These are phyloP conservation scores for Diacarnus erythraeanus DNA, from an alignment of 37 sponge, comb jelly and placozoan genomes.

Conservation along the genomic window DNA sequence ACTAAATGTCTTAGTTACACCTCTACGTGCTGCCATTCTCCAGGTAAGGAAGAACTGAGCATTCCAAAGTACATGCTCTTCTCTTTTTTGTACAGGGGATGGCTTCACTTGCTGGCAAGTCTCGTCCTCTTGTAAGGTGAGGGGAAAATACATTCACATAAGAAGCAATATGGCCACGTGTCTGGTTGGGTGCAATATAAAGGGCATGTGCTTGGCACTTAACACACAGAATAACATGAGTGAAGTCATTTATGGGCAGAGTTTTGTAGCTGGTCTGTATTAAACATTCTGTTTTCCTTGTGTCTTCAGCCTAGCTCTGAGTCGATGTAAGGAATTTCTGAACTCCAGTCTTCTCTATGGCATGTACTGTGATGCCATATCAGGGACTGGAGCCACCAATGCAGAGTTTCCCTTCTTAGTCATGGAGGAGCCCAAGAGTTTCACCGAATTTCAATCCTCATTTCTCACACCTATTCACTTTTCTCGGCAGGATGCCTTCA, in stretches of 20 bases:
- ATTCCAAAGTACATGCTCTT: not conserved
- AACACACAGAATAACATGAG: no score
- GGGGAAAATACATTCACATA: not conserved
- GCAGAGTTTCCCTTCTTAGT: slow-evolving; percentile 15
- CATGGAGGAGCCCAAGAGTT: slow-evolving; percentile 1
- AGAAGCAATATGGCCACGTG: not conserved
- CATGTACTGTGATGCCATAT: slow-evolving; percentile 57
- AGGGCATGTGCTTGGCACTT: no score
- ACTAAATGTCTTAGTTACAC: slow-evolving; percentile 54
- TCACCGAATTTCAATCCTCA: not conserved
- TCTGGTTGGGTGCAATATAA: no score
- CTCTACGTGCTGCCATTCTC: slow-evolving; percentile 53
- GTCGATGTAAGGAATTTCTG: slow-evolving; percentile 47
- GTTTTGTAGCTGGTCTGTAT: no score
- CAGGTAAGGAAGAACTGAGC: no score
- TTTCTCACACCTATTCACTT: slow-evolving; percentile 16
- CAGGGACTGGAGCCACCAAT: slow-evolving; percentile 3
- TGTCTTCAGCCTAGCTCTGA: slow-evolving; percentile 26
- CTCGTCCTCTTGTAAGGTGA: slow-evolving; percentile 14
- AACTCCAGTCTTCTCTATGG: slow-evolving; percentile 45
- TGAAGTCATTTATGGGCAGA: no score
- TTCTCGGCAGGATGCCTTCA: slow-evolving; percentile 43
- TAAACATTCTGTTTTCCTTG: slow-evolving; percentile 6
- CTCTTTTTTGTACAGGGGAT: slow-evolving; percentile 23
- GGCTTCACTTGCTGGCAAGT: slow-evolving; percentile 23